Base-by-base conservation (phyloP, 1,140 invertebrate genomes). In the Drosophila bocki region DNA sequence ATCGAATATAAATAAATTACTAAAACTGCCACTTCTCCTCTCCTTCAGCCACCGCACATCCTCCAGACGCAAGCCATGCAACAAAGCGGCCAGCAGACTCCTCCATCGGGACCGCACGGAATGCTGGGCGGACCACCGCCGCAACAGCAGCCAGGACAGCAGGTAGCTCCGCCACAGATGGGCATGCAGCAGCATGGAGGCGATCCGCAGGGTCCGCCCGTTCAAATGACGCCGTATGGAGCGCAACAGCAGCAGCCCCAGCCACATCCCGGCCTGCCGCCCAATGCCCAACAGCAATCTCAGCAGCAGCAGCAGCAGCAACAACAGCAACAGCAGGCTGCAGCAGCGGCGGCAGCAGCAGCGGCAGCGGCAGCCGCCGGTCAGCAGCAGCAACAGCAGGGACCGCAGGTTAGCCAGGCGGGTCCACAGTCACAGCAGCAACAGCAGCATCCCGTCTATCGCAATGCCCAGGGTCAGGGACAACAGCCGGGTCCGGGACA, bases 21-120 rank as follows among this genome's bases (percentile, higher is more conserved):
- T 53, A 13, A 58, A 58, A 32, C 37, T 7, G 11, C 19, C 54
- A 3, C 17, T 11, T 12, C 5, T 37, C 19, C 45, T 12, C 5
- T 37, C 19, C 45, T 32, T 12, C 75, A 94, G 93, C 93, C 94
- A 65, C 94, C 94, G 39, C 94, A 95, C 86, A 91, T 93, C 64
- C 59, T 92, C 44, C 91, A 92, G 57, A 71, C 87, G 7, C 93
- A 93, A 51, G 81, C 80, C 3, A 90, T 90, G 87, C 91, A 87
- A n/a, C 88, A 90, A 44, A 71, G 85, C 22, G 74, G 74, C n/a
- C 91, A 94, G 58, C 92, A 93, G 15, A 94, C 94, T 53, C 93
- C 93, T 41, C 93, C 93, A 19, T 61, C 63, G 4, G 75, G 75
- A 13, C 93, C 93, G 29, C 94, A 94, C 81, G 90, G 85, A n/a